Evolutionary conservation across 2,113 vertebrate species (phyloP).

Genomic region (Equus quagga): DNA sequence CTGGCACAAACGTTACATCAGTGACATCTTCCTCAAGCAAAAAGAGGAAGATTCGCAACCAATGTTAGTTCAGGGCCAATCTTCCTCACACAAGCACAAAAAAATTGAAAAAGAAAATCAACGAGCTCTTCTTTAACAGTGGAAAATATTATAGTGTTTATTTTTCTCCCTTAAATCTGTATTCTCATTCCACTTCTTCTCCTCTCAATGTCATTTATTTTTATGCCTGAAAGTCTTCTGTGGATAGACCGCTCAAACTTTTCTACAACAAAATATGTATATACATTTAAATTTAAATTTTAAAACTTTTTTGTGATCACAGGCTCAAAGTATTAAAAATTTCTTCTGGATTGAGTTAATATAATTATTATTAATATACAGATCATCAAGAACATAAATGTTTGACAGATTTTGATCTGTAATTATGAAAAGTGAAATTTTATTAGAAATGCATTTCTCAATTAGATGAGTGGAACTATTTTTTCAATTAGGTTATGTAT

Average conservation of each 20-base stretch:
- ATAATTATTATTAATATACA: not conserved
- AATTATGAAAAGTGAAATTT: slow-evolving; percentile 41
- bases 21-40: too few relatives aligned
- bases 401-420: not conserved
- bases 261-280: not conserved
- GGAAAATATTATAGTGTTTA: not conserved
- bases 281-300: slow-evolving; percentile 35
- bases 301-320: not conserved
- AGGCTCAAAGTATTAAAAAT: not conserved
- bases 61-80: too few relatives aligned
- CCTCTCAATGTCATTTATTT: not conserved
- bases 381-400: not conserved
- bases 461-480: not conserved
- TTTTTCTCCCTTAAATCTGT: not conserved
- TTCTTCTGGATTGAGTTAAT: not conserved
- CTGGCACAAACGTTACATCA: too few relatives aligned
- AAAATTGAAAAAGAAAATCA: not conserved
- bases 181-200: not conserved
- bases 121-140: not conserved
- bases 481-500: not conserved
- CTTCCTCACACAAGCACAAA: too few relatives aligned
- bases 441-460: slow-evolving; percentile 33
- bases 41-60: too few relatives aligned
- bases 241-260: not conserved
- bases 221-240: not conserved